A percentile compares a stretch with the other conserved stretches of the same genome.
phyloP scores from a whole-genome alignment of 2,113 vertebrate genomes.

The Gambusia affinis region DNA sequence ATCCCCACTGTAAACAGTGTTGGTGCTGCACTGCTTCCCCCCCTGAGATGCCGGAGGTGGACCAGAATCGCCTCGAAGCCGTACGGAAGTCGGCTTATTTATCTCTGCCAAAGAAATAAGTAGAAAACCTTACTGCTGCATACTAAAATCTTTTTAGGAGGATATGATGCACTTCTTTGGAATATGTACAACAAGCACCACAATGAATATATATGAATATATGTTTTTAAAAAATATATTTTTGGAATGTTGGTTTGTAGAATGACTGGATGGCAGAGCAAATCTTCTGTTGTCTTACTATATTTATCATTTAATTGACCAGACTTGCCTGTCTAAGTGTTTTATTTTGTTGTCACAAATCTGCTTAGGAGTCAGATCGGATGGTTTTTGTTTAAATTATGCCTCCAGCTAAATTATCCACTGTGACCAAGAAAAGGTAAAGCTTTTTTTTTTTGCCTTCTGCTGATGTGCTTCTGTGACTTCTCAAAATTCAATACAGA shows the following conservation, averaged over 20 bases:
- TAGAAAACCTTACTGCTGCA: slow-evolving; percentile 28
- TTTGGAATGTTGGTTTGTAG: neutral
- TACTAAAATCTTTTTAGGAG: neutral
- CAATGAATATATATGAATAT: neutral
- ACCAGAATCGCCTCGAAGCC: too few species aligned
- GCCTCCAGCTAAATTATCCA: neutral
- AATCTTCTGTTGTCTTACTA: neutral
- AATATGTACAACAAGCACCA: neutral
- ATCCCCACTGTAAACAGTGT: too few species aligned
- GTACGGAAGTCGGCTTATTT: too few species aligned
- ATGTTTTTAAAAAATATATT: neutral
- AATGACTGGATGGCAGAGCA: too few species aligned
- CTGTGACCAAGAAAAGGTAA: neutral
- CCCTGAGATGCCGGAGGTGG: too few species aligned
- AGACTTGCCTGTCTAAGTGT: neutral
- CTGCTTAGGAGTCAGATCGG: neutral
- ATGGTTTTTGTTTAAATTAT: slow-evolving; percentile 14
- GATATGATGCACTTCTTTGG: neutral
- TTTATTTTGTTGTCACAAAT: neutral
- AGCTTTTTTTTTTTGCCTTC: slow-evolving; percentile 1
- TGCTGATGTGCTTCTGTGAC: slow-evolving; percentile 19
- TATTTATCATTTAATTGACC: neutral
- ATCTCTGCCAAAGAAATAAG: slow-evolving; percentile 48
- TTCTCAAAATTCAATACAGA: slow-evolving; percentile 34
- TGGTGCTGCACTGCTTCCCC: too few species aligned